phyloP scores from a whole-genome alignment of 2,888 invertebrate genomes.

The Bellardia pandia region DNA sequence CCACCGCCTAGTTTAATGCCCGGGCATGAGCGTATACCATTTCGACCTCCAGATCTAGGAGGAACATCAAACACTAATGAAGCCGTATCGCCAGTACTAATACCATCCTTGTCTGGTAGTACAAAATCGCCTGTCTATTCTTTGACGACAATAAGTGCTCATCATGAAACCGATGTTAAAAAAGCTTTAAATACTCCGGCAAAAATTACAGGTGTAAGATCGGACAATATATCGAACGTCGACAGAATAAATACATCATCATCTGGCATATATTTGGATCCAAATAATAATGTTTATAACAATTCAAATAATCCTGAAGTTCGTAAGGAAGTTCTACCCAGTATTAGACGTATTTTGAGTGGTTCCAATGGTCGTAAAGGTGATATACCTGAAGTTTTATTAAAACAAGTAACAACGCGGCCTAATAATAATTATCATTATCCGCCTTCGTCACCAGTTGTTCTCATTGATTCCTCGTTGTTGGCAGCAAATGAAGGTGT shows the following conservation, averaged over 20 bases:
- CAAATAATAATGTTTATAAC: conserved; percentile 54
- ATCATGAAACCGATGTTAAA: conserved; percentile 83
- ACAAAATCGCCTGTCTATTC: conserved; percentile 48
- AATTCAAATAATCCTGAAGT: conserved; percentile 61
- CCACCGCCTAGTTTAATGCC: conserved; percentile 93
- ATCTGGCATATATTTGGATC: conserved; percentile 68
- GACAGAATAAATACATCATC: conserved; percentile 57
- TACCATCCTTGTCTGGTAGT: conserved; percentile 54
- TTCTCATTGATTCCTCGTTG: conserved; percentile 70
- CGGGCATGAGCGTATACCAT: conserved; percentile 92
- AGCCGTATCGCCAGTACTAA: conserved; percentile 50
- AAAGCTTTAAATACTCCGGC: conserved; percentile 91
- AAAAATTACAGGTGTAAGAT: conserved; percentile 80
- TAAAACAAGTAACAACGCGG: conserved; percentile 88
- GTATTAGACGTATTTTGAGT: conserved; percentile 92
- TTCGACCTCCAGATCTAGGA: conserved; percentile 86
- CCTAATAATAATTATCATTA: conserved; percentile 81
- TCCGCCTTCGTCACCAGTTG: conserved; percentile 81
- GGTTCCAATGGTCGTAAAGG: conserved; percentile 94
- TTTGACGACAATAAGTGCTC: conserved; percentile 37
- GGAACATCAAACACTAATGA: conserved; percentile 66
- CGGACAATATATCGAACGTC: conserved; percentile 57
- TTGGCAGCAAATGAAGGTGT: conserved; percentile 40
- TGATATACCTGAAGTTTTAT: conserved; percentile 91
- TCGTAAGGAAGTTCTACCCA: conserved; percentile 88